phyloP scores from a whole-genome alignment of 2,888 invertebrate genomes.

The Phasia obesa region DNA sequence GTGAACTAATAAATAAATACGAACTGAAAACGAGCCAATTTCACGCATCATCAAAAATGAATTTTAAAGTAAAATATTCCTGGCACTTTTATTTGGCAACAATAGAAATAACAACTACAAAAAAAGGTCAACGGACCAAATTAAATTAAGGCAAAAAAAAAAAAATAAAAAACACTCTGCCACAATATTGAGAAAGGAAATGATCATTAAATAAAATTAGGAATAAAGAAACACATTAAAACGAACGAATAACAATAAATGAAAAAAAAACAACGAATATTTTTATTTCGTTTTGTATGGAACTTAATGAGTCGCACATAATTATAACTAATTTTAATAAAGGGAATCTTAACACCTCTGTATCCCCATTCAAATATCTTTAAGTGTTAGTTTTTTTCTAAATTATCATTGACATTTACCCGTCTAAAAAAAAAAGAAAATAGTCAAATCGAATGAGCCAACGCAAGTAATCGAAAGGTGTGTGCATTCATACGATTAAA shows the following conservation, averaged over 20 bases:
- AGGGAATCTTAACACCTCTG: background rate
- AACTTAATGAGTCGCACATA: too few species aligned
- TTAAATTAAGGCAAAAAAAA: slow-evolving; percentile 46
- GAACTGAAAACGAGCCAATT: slow-evolving; percentile 76
- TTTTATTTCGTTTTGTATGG: too few species aligned
- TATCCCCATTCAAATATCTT: background rate
- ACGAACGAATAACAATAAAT: too few species aligned
- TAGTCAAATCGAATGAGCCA: slow-evolving; percentile 13
- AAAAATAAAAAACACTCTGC: slow-evolving; percentile 20
- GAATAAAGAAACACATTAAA: too few species aligned
- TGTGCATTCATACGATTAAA: slow-evolving; percentile 28
- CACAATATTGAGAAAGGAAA: slow-evolving; percentile 18
- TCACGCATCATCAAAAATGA: slow-evolving; percentile 80
- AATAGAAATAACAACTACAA: slow-evolving; percentile 13
- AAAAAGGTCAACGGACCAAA: slow-evolving; percentile 63
- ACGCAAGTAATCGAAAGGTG: slow-evolving; percentile 46
- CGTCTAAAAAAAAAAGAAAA: slow-evolving; percentile 1
- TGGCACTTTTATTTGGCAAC: slow-evolving; percentile 35
- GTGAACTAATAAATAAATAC: slow-evolving; percentile 63
- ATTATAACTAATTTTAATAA: too few species aligned
- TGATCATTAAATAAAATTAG: background rate
- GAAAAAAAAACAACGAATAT: too few species aligned
- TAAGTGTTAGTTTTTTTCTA: background rate
- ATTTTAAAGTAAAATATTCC: slow-evolving; percentile 66
- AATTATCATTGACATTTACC: slow-evolving; percentile 37